These are phyloP conservation scores for Microplitis manilae DNA, from an alignment of 2,888 invertebrate species.

Conservation along the genomic window DNA sequence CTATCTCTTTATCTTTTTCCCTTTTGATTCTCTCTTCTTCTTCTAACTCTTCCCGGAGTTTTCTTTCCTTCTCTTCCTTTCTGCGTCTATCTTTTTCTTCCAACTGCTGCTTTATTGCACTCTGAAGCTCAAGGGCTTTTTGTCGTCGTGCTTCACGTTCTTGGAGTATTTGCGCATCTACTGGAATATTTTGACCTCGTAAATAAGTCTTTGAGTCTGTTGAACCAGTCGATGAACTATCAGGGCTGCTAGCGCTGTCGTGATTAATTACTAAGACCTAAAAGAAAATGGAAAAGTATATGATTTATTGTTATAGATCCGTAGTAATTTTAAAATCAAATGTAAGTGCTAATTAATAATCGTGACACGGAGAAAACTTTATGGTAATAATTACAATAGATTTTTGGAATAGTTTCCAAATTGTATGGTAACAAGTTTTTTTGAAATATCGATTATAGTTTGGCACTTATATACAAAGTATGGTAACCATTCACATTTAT, in stretches of 20 bases:
- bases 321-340: too few relatives aligned
- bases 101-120: conserved; percentile 87
- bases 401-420: too few relatives aligned
- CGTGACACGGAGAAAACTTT: neutral
- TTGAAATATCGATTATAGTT: too few relatives aligned
- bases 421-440: too few relatives aligned
- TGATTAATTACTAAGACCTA: conserved; percentile 77
- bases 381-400: too few relatives aligned
- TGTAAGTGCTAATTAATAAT: neutral
- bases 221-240: conserved; percentile 65
- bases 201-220: conserved; percentile 77
- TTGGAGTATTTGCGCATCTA: conserved; percentile 85
- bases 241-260: conserved; percentile 66
- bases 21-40: conserved; percentile 85
- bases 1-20: conserved; percentile 76
- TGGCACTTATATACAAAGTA: too few relatives aligned
- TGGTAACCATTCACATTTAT: too few relatives aligned
- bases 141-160: conserved; percentile 87
- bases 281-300: neutral
- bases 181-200: conserved; percentile 88
- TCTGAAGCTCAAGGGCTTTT: conserved; percentile 89
- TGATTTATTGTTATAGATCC: neutral
- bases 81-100: conserved; percentile 85
- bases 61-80: conserved; percentile 83
- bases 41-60: conserved; percentile 83